Base-by-base conservation (phyloP, 1,140 invertebrate species). In the Solenopsis invicta region DNA sequence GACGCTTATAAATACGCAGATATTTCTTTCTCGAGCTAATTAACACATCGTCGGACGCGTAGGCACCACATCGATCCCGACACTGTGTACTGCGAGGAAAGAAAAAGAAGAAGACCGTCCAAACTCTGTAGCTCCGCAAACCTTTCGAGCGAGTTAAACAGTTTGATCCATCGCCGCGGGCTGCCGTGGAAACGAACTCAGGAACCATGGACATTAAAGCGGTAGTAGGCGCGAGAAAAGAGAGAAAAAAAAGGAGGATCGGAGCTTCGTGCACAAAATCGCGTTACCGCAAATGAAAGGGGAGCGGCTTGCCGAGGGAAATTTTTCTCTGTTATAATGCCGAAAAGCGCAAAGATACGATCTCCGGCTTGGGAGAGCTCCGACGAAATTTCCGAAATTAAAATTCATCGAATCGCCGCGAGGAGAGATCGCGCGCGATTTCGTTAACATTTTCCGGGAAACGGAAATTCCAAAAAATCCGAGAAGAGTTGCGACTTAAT, bases 101-200 rank as follows among this genome's bases (percentile, higher is more conserved):
- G 54, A 72, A 66, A 54, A 69, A 52, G 62, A 9, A 67, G 61
- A 18, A 34, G 37, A 34, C 66, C 64, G 37, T 86, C 71, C 67
- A 59, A 87, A 87, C 50, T 50, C 48, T 34, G 48, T 56, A 45
- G 76, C n/a, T 86, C 24, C 18, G 56, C 34, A 10, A 69, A 62
- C 64, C 48, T 82, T 81, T 62, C 41, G 87, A 86, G 64, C 81
- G 75, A 82, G 86, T 90, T 86, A 87, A 86, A 89, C 85, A 71
- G 91, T 92, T 92, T 92, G 91, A 92, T 92, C 91, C 82, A 92
- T 92, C 62, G 86, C 21, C 52, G 72, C 56, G 45, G 67, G 91
- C 89, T 91, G 82, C 87, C 85, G 24, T 92, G 66, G 91, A 89
- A 91, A 92, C 91, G 75, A 87, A 62, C 64, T 34, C 59, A 34